Base-by-base conservation (phyloP, 2,797 vertebrate species). In the Schizopygopsis pylzovi region DNA sequence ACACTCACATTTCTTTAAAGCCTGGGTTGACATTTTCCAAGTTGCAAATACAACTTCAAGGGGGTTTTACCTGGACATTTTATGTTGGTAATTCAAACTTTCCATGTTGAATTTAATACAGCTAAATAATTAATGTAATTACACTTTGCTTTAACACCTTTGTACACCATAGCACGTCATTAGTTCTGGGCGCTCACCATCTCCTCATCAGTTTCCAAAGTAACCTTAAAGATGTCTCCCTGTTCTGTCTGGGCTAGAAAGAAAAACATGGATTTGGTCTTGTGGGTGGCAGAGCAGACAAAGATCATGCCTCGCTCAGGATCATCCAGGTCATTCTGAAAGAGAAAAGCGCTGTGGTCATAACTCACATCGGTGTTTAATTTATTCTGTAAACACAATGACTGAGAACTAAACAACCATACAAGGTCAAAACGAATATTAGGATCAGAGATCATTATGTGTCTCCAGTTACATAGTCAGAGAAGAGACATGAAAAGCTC, bases 221-320 rank as follows among this genome's bases (percentile, higher is more conserved):
- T 99, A 85, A 99, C 98, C 92, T 99, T 99, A 87, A 99, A 99
- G 88, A 99, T 99, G 91, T 99, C 98, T 4, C 98, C 98, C 91
- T 99, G 98, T 93, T 99, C 98, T 0, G 98, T 99, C 92, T 99
- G 98, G 68, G 98, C 97, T 93, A 99, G 93, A 94, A 99, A 99
- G 92, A 99, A 99, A 93, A 99, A 99, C 98, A 99, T 99, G 41
- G 98, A 98, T 90, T 99, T 99, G 93, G 98, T 99, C 94, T 99
- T 99, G 94, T 99, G 98, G 2, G 98, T 99, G 49, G 98, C 98
- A 79, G 98, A 99, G 92, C 98, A 99, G 88, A 99, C 98, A 88
- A 99, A 99, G 91, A 99, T 98, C 98, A 99, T 99, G 85, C 98
- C 98, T 67, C 98, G 96, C 92, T 99, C 98, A 0, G 98, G 98